A percentile compares a stretch with the other conserved stretches of the same genome.
Evolutionary conservation across 2,797 vertebrate genomes (phyloP).

Genomic region (Neomorphus geoffroyi): DNA sequence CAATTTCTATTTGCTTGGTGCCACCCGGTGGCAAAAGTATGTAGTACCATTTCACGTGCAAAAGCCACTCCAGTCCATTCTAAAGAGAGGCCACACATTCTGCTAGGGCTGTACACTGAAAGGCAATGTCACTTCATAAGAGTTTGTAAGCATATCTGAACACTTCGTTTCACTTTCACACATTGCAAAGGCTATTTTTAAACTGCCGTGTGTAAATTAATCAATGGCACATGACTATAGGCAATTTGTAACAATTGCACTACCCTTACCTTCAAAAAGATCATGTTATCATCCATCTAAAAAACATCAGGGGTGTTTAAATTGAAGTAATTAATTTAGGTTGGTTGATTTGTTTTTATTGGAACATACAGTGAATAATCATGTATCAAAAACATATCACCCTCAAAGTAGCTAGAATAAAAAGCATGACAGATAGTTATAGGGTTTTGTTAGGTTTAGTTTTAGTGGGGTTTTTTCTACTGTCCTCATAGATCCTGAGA

Average conservation of each 20-base stretch:
- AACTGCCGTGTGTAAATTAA: too few relatives aligned
- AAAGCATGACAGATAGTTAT: neutral
- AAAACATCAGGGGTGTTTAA: neutral
- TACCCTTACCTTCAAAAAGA: neutral
- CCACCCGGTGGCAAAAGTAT: slow-evolving; percentile 74
- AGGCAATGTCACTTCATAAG: neutral
- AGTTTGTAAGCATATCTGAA: neutral
- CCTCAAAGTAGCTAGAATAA: neutral
- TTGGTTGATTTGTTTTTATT: neutral
- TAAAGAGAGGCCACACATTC: neutral
- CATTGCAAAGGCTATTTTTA: neutral
- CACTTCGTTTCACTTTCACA: neutral
- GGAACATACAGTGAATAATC: neutral
- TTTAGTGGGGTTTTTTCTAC: neutral
- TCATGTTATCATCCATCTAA: neutral
- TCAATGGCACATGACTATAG: neutral
- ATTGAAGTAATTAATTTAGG: neutral
- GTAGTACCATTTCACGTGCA: neutral
- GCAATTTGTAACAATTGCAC: neutral
- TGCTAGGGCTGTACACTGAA: neutral
- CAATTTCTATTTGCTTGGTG: slow-evolving; percentile 74
- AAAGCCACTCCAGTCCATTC: neutral
- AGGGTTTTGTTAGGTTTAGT: neutral
- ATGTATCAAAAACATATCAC: neutral
- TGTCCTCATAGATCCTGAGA: neutral